Base-by-base conservation (phyloP, 2,113 vertebrate genomes). In the Cygnus atratus region DNA sequence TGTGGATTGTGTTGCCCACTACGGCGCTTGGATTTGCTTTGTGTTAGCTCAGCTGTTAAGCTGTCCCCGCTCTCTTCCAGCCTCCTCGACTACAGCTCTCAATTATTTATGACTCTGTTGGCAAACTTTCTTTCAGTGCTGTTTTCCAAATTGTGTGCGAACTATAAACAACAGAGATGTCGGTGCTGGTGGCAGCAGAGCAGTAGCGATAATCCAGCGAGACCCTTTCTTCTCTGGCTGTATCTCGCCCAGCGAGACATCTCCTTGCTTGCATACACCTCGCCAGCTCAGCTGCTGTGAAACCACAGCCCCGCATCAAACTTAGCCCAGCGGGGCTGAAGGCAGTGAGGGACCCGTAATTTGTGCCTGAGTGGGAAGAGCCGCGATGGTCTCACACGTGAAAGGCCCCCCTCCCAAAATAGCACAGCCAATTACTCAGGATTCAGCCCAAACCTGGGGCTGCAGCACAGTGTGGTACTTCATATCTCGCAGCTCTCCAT, bases 41-140 rank as follows among this genome's bases (percentile, higher is more conserved):
- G 90, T 71, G 54, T 88, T 67, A 84, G 68, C 88, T 92, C 59
- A n/a, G 90, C 85, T 94, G 55, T 39, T 67, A 57, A 90, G 59
- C 65, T 8, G 2, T 92, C 92, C 79, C 85, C 0, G 0, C 68
- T 74, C 88, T 43, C 67, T 71, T 91, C 52, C 90, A 93, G 65
- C 93, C 79, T 71, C 57, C 85, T 93, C 37, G 1, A 19, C 75
- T 86, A 87, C 87, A 84, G 87, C 85, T 52, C 68, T 88, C 72
- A 70, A 83, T 95, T 96, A 88, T 95, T 96, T 94, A 84, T 68
- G 43, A 67, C 57, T 58, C 88, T 81, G 26, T 81, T 95, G 90
- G 90, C 94, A 95, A 92, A 95, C 46, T 86, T 95, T 46, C 33
- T 43, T 65, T 90, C 63, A 66, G 84, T 41, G 50, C 84, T 82